These are phyloP conservation scores for Anastrepha ludens DNA, from an alignment of 1,140 invertebrate genomes.

Conservation along the genomic window DNA sequence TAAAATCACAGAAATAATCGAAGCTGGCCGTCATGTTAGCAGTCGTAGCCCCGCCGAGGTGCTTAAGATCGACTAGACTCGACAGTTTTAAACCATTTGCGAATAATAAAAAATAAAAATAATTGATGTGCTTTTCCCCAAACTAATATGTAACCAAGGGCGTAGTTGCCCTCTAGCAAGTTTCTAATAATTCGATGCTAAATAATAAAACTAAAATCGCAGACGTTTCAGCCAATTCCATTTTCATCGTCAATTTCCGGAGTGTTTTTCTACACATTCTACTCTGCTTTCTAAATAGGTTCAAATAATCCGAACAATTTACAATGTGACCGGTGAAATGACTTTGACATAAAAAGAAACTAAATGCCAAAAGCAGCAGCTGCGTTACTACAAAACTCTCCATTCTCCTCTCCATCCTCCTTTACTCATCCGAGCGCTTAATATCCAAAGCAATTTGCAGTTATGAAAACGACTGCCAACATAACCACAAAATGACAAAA, in stretches of 20 bases:
- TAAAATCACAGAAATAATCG: no score
- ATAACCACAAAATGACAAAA: conserved; percentile 72
- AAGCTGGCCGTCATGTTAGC: no score
- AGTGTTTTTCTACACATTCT: neutral
- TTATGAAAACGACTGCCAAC: conserved; percentile 72
- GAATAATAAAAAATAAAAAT: no score
- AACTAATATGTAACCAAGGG: no score
- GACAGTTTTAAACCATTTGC: no score
- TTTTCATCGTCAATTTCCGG: conserved; percentile 11
- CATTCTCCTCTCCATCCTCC: neutral
- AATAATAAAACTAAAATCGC: no score
- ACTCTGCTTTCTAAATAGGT: conserved; percentile 16
- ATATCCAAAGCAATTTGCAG: conserved; percentile 74
- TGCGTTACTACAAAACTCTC: neutral
- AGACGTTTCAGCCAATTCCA: neutral
- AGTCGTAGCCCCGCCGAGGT: no score
- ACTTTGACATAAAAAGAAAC: conserved; percentile 8
- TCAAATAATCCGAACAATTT: conserved; percentile 44
- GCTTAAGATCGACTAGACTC: no score
- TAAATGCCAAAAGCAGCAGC: neutral
- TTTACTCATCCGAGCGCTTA: conserved; percentile 61
- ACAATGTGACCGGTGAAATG: conserved; percentile 35
- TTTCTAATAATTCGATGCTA: no score
- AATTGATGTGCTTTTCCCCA: no score
- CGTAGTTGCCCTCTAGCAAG: no score